Evolutionary conservation across 2,113 vertebrate genomes (phyloP), one percentile per base, ranked within the genome.

Genomic region (Leiothrix lutea): DNA sequence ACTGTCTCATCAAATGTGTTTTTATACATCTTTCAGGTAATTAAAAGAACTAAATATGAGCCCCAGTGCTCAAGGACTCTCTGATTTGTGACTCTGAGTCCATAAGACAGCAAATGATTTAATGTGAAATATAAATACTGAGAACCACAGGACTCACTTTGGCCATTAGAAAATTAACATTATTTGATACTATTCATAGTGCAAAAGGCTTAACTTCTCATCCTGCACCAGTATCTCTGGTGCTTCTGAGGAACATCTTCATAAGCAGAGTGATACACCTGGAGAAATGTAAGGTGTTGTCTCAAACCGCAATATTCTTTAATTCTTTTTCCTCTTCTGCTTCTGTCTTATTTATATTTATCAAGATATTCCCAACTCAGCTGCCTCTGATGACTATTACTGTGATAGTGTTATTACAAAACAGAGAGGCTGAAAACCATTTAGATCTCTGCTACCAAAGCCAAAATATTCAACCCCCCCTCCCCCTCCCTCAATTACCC

Each of bases 41-140:
- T 95, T 89, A 47, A 72, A 50, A 80, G 86, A 92, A 31, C 45
- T 85, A 90, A 92, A 88, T 87, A 86, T 18, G 26, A 90, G 36
- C 3, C 33, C 8, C 38, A 56, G 14, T 38, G 44, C 65, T 88
- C 74, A 85, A 45, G 29, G 35, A 78, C 45, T 80, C 61, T 44
- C 15, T 91, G 70, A 93, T 86, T 82, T 87, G 24, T 72, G 51
- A 64, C 29, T 66, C 48, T 73, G 35, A 80, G 44, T 67, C 36
- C 44, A 38, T 71, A 87, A 87, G 26, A 35, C 71, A 89, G 79
- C 18, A 58, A 84, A 82, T 78, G 11, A 61, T 94, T 94, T 88
- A 88, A 84, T 86, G 67, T n/a, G 6, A 93, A 65, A 86, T 88
- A 79, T 80, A 88, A 94, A 81, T 70, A 61, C 19, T 79, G 20